phyloP scores from a whole-genome alignment of 1,140 invertebrate genomes.

The Mactra quadrangularis region DNA sequence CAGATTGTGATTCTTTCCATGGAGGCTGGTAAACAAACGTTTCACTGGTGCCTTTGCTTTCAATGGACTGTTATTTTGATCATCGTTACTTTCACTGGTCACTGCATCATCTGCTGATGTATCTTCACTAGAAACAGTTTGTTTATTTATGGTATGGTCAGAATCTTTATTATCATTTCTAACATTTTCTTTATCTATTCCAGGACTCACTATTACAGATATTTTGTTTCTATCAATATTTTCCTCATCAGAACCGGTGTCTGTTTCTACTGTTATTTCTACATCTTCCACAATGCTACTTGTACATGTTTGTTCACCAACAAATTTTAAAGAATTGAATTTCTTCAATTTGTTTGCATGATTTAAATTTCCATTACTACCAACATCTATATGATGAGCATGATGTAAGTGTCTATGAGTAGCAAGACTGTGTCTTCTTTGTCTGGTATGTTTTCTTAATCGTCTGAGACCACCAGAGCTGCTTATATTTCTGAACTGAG shows the following conservation, averaged over 20 bases:
- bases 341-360: constrained; percentile 15
- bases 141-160: neutral
- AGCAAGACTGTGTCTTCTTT: constrained; percentile 36
- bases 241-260: constrained; percentile 8
- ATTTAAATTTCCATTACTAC: neutral
- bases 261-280: constrained; percentile 16
- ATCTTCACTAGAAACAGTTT: neutral
- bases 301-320: constrained; percentile 29
- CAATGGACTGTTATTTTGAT: neutral
- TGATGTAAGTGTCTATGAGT: neutral
- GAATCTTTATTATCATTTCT: neutral
- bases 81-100: neutral
- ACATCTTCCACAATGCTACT: constrained; percentile 39
- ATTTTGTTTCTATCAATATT: neutral
- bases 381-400: constrained; percentile 6
- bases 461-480: neutral
- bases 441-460: constrained; percentile 15
- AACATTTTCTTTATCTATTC: too few species aligned
- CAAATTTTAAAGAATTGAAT: constrained; percentile 50
- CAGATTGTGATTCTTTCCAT: neutral
- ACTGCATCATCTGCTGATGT: neutral
- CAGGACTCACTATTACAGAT: neutral
- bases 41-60: constrained; percentile 25
- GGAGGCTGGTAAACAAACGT: constrained; percentile 27
- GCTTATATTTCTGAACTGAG: constrained; percentile 31